Evolutionary conservation across 2,797 vertebrate genomes (phyloP).

Genomic region (Pseudochirops cupreus): DNA sequence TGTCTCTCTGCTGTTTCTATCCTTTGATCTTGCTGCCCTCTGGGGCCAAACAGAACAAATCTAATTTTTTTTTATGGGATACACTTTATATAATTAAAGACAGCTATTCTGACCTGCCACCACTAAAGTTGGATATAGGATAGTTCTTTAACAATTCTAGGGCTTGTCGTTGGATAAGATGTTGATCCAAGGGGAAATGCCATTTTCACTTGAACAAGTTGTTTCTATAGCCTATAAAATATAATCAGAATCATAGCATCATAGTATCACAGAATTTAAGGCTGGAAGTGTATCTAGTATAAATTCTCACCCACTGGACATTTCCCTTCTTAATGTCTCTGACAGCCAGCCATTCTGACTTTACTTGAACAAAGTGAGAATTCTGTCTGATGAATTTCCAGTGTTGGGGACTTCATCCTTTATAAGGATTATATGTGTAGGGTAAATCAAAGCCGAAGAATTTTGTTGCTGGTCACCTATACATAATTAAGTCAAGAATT

Average conservation of each 20-base stretch:
- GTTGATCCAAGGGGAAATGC: neutral
- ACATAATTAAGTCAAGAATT: neutral
- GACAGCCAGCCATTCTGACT: neutral
- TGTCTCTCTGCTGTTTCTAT: neutral
- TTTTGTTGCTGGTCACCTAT: neutral
- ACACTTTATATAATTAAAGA: neutral
- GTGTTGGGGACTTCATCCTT: neutral
- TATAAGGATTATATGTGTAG: neutral
- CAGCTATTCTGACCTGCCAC: neutral
- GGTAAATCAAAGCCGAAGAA: neutral
- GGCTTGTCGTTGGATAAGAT: neutral
- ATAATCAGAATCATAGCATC: neutral
- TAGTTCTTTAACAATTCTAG: neutral
- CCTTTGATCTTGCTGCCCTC: neutral
- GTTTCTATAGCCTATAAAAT: neutral
- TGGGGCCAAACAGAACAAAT: neutral
- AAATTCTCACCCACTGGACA: neutral
- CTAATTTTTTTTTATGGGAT: neutral
- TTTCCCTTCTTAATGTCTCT: neutral
- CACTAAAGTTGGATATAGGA: neutral
- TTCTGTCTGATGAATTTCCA: neutral
- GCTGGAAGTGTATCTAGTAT: neutral
- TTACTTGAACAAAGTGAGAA: neutral
- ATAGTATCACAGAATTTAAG: neutral
- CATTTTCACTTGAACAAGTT: conserved; percentile 34